phyloP scores from a whole-genome alignment of 2,797 vertebrate genomes.

The Chromobotia macracanthus region DNA sequence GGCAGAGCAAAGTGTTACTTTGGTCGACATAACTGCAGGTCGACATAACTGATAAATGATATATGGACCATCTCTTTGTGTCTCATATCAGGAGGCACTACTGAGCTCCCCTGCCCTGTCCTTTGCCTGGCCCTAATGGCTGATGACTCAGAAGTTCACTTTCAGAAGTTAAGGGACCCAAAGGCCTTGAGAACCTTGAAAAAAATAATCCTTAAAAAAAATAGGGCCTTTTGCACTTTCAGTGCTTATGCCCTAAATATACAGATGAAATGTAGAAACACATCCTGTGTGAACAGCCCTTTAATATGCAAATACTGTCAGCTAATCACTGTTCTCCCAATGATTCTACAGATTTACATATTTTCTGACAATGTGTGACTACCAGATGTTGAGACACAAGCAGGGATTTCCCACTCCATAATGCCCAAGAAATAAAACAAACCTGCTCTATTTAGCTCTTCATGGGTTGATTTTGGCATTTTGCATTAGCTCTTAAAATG shows the following conservation, averaged over 20 bases:
- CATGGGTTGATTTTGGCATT: slow-evolving; percentile 44
- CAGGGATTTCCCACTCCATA: background rate
- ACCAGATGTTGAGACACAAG: slow-evolving; percentile 13
- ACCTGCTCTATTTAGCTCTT: slow-evolving; percentile 9
- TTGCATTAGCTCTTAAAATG: slow-evolving; percentile 52
- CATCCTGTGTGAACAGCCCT: slow-evolving; percentile 22
- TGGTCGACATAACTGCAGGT: too few species aligned
- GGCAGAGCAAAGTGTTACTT: too few species aligned
- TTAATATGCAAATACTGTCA: slow-evolving; percentile 22
- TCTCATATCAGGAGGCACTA: too few species aligned
- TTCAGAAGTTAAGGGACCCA: too few species aligned
- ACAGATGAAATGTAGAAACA: background rate
- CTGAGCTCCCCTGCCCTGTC: too few species aligned
- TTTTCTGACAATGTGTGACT: background rate
- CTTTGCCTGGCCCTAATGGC: too few species aligned
- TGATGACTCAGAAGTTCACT: too few species aligned
- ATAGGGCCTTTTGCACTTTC: background rate
- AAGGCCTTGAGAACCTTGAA: too few species aligned
- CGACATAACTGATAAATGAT: too few species aligned
- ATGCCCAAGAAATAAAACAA: slow-evolving; percentile 2
- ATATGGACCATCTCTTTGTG: too few species aligned
- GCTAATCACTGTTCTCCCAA: slow-evolving; percentile 5
- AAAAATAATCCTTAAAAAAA: too few species aligned
- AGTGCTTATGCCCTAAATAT: background rate
- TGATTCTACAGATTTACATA: background rate